A percentile compares a stretch with the other conserved stretches of the same genome.
phyloP scores from a whole-genome alignment of 2,888 invertebrate genomes.

The Coelopa pilipes region DNA sequence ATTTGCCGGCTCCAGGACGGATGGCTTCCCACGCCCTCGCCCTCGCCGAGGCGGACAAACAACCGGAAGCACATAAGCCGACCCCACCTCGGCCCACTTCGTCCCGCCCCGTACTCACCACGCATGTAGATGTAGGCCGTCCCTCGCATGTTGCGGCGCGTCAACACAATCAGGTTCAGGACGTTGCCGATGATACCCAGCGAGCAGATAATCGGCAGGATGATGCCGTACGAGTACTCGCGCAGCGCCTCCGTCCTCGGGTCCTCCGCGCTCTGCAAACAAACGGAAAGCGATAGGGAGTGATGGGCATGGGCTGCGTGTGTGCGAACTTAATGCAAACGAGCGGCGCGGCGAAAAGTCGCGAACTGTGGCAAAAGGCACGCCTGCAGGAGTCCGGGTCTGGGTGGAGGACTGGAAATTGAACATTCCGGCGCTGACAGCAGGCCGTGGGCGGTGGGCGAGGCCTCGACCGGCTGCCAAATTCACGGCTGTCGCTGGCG shows the following conservation, averaged over 20 bases:
- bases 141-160: constrained; percentile 80
- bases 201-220: constrained; percentile 76
- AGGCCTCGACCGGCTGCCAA: neutral
- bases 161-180: constrained; percentile 81
- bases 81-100: too few relatives aligned
- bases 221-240: constrained; percentile 74
- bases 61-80: too few relatives aligned
- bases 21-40: too few relatives aligned
- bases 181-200: constrained; percentile 82
- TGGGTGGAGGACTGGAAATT: neutral
- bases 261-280: constrained; percentile 68
- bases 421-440: too few relatives aligned
- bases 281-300: neutral
- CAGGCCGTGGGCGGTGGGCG: too few relatives aligned
- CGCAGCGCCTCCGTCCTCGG: constrained; percentile 71
- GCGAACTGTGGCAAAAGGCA: too few relatives aligned
- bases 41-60: too few relatives aligned
- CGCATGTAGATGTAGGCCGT: constrained; percentile 84
- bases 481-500: neutral
- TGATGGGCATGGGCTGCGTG: neutral
- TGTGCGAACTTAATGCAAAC: neutral
- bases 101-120: constrained; percentile 68
- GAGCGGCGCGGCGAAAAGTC: neutral
- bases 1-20: too few relatives aligned
- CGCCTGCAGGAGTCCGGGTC: too few relatives aligned